Evolutionary conservation across 1,140 invertebrate genomes (phyloP), one percentile per base, ranked within the genome.

Genomic region (Ostrea edulis): DNA sequence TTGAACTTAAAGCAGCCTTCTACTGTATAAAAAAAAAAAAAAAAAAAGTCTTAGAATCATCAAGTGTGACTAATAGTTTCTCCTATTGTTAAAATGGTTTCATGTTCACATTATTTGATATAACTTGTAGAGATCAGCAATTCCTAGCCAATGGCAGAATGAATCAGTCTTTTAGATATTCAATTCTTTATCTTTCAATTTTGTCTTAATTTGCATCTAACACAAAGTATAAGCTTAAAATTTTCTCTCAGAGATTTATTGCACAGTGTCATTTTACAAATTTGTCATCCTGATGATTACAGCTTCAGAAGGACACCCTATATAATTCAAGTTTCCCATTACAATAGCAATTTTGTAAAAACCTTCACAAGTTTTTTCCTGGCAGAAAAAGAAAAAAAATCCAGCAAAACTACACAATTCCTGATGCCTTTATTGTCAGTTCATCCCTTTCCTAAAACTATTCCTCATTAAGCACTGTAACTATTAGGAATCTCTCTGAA

Each of bases 391-490:
- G 9, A 77, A 14, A 9, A 9, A 35, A 25, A 77, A 77, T 77
- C 68, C 29, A 11, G 29, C 25, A 77, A 25, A 77, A 77, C 35
- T 77, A 35, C 68, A 35, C 55, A 35, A 29, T 77, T 77, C 68
- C 29, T 25, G 12, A 77, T 77, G 11, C 25, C 29, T 25, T 35
- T 25, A 77, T 77, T 25, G 17, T 11, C 25, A 29, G 25, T 77
- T 9, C 29, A 77, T 77, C 29, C 22, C 22, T 29, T 25, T 77
- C 29, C 17, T n/a, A 44, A 62, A 77, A 35, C 22, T 11, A 71
- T 77, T 77, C 29, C 68, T 77, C 68, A 77, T 77, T 77, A 77
- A 77, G 29, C 2, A 44, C 68, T 29, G n/a, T n/a, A n/a, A 14
- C 25, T 29, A 29, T 29, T 29, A 25, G 29, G 29, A 71, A 29